Evolutionary conservation across 1,140 invertebrate genomes (phyloP).

Genomic region (Drosophila pseudoananassae): DNA sequence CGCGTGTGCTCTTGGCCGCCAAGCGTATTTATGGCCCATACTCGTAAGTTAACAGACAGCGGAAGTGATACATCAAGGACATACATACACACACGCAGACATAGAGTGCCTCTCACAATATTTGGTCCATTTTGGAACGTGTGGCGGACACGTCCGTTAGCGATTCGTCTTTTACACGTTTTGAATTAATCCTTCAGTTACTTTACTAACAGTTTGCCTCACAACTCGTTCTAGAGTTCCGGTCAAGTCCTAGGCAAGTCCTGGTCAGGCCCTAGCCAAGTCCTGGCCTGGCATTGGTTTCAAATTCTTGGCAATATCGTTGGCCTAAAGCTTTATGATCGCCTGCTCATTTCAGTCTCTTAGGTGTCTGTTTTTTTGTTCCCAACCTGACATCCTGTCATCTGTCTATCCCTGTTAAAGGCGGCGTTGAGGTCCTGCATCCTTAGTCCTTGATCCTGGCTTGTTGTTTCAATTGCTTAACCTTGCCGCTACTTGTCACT

Average conservation of each 20-base stretch:
- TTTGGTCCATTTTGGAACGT: neutral
- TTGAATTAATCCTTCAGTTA: slow-evolving; percentile 65
- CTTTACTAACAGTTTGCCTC: slow-evolving; percentile 46
- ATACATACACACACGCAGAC: slow-evolving; percentile 24
- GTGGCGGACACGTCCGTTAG: slow-evolving; percentile 13
- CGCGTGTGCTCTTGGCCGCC: slow-evolving; percentile 70
- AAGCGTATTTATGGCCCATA: slow-evolving; percentile 71
- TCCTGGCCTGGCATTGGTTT: slow-evolving; percentile 59
- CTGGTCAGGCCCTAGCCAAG: slow-evolving; percentile 19
- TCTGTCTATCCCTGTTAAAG: slow-evolving; percentile 23
- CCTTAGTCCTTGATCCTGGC: neutral
- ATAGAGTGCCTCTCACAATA: neutral
- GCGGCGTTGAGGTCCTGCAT: slow-evolving; percentile 1
- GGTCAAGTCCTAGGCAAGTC: neutral
- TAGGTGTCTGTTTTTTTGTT: neutral
- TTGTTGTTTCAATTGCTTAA: slow-evolving; percentile 42
- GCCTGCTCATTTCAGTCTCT: slow-evolving; percentile 79
- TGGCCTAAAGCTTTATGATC: slow-evolving; percentile 55
- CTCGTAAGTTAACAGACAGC: slow-evolving; percentile 77
- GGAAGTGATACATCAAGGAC: slow-evolving; percentile 82
- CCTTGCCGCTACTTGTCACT: slow-evolving; percentile 62
- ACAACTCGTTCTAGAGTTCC: slow-evolving; percentile 2
- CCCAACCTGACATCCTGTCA: slow-evolving; percentile 29
- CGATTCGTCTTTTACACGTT: slow-evolving; percentile 59
- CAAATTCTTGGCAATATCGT: slow-evolving; percentile 62